Percentiles rank a stretch among this genome's conserved stretches.
Evolutionary conservation across 2,113 vertebrate species (phyloP).

Genomic region (Paracanthobrama guichenoti): DNA sequence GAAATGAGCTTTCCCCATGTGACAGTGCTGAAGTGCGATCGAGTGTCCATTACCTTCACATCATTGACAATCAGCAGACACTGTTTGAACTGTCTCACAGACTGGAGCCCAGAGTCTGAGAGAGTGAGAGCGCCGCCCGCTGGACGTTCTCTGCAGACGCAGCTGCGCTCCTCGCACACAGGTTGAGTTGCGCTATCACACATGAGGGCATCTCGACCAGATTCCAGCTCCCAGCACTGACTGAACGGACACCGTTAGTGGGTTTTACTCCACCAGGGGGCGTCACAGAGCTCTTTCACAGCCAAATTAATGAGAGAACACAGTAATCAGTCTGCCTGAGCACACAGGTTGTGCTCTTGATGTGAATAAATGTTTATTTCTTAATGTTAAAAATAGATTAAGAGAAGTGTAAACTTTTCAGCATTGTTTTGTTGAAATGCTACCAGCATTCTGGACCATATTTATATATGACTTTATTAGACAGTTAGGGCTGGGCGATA

Average conservation of each 20-base stretch:
- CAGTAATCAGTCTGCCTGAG: background rate
- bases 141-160: background rate
- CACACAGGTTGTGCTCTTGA: constrained; percentile 9
- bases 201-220: background rate
- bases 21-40: constrained; percentile 89
- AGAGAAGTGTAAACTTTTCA: background rate
- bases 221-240: constrained; percentile 27
- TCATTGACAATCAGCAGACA: constrained; percentile 98
- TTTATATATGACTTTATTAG: constrained; percentile 28
- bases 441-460: constrained; percentile 21
- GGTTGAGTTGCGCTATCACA: background rate
- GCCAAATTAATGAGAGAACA: constrained; percentile 1
- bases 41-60: constrained; percentile 86
- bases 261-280: constrained; percentile 11
- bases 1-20: constrained; percentile 83
- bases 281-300: background rate
- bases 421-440: constrained; percentile 30
- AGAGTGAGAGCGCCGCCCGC: background rate
- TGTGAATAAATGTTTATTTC: constrained; percentile 29
- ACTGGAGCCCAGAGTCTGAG: constrained; percentile 89
- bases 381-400: background rate
- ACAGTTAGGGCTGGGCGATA: constrained; percentile 22
- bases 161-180: background rate
- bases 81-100: constrained; percentile 96
- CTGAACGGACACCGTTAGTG: constrained; percentile 11